Percentiles rank a stretch among this genome's conserved stretches.
phyloP scores from a whole-genome alignment of 1,140 invertebrate genomes.

The Berghia stephanieae region DNA sequence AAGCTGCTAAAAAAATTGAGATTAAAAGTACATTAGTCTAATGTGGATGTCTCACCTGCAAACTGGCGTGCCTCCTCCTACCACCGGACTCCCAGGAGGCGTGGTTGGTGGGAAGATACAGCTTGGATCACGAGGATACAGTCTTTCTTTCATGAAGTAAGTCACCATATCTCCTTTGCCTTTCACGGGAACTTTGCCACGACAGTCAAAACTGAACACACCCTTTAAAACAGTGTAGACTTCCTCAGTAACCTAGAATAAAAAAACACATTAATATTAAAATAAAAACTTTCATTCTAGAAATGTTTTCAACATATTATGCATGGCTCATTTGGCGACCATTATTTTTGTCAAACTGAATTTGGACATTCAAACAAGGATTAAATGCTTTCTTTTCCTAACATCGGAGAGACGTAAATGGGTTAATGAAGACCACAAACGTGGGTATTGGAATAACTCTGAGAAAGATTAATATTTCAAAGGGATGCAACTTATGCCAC shows the following conservation, averaged over 20 bases:
- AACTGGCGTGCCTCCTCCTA: slow-evolving; percentile 13
- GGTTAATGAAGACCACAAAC: no score
- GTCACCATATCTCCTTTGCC: slow-evolving; percentile 91
- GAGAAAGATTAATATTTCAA: no score
- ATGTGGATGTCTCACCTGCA: slow-evolving; percentile 7
- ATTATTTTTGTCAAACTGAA: no score
- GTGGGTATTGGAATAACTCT: no score
- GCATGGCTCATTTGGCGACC: no score
- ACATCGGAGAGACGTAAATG: no score
- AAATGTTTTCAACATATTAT: no score
- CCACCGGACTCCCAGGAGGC: slow-evolving; percentile 35
- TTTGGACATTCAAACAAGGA: no score
- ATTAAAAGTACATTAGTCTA: not conserved
- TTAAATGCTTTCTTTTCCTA: no score
- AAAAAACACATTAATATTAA: slow-evolving; percentile 1
- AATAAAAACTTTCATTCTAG: not conserved
- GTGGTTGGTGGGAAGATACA: slow-evolving; percentile 35
- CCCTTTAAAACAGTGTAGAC: slow-evolving; percentile 52
- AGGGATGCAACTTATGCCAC: no score
- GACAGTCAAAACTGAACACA: slow-evolving; percentile 87
- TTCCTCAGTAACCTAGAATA: slow-evolving; percentile 68
- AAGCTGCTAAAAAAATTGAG: no score
- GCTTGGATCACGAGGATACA: slow-evolving; percentile 28
- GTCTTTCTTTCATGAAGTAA: slow-evolving; percentile 77
- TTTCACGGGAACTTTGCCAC: slow-evolving; percentile 90